These are phyloP conservation scores for Tyrannus savana DNA, from an alignment of 2,113 vertebrate species.

Conservation along the genomic window DNA sequence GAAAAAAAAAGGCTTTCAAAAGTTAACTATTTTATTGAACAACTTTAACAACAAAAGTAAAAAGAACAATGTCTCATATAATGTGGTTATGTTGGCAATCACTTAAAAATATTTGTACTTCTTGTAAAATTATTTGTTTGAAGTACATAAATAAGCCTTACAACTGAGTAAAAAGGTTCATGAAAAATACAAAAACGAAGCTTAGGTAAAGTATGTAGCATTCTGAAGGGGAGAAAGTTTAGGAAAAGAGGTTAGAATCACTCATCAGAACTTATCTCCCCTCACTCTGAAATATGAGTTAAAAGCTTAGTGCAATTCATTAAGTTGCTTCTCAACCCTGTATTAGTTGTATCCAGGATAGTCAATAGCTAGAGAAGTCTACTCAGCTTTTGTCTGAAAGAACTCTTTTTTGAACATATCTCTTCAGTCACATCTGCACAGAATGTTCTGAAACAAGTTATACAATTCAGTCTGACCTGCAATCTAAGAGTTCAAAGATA, in stretches of 20 bases:
- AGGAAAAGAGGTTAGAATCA: neutral
- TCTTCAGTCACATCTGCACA: neutral
- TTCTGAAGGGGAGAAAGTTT: neutral
- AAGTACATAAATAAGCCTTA: neutral
- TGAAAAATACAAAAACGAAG: neutral
- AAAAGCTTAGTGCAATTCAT: neutral
- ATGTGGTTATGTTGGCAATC: neutral
- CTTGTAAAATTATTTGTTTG: neutral
- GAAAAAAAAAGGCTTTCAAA: neutral
- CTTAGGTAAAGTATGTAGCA: neutral
- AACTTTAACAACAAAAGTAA: neutral
- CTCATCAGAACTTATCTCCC: neutral
- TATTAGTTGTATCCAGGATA: neutral
- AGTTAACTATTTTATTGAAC: neutral
- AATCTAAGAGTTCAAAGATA: neutral
- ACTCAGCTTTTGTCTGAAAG: neutral
- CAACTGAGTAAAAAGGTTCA: neutral
- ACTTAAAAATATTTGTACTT: neutral
- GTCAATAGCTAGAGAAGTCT: neutral
- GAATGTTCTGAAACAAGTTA: constrained; percentile 28
- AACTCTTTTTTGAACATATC: neutral
- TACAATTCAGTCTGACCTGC: neutral
- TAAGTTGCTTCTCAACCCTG: neutral
- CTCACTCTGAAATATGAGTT: neutral
- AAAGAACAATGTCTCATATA: neutral